Base-by-base conservation (phyloP, 30 jellyfish, hydroid and myxozoan species). In the Pelagia noctiluca region DNA sequence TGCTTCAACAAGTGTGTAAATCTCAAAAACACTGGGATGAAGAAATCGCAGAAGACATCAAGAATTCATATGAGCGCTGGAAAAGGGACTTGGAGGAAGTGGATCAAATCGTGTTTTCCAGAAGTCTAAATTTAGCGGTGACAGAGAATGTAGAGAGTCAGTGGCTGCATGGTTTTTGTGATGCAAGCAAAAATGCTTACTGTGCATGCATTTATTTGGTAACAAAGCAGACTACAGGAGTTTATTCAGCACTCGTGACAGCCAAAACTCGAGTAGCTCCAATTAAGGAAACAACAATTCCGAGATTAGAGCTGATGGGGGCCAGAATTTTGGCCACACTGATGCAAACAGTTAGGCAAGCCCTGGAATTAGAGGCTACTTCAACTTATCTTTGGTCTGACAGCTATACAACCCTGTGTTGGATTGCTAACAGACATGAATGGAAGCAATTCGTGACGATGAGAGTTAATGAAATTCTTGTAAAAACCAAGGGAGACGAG, bases 391-490 rank as follows among this genome's bases (percentile, higher is more conserved):
- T 42, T 8, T 42, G 57, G 57, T 42, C 12, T 16, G 16, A 42
- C 16, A 42, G 57, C 8, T 42, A 42, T 16, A 42, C 57, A 5
- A 16, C 16, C 16, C 16, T 42, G 57, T 42, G 57, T 42, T 42
- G 57, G 57, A 8, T 42, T 42, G 57, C 57, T n/a, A 42, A 42
- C 8, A 42, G 16, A 42, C 57, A 42, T 5, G 57, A 42, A 42
- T 42, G 57, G 57, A 42, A 42, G 57, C 57, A 42, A 16, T 42
- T 42, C 16, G 57, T 42, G n/a, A n/a, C n/a, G n/a, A n/a, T n/a
- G n/a, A 71, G 84, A 71, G 84, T 71, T 25, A 71, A 33, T 25
- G 75, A 71, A 53, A 47, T 48, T 18, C 75, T 37, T 29, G 21
- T 1, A 10, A 50, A n/a, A 10, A 75, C 32, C 50, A 34, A 22